Base-by-base conservation (phyloP, 2,888 invertebrate species). In the Tenodera sinensis region DNA sequence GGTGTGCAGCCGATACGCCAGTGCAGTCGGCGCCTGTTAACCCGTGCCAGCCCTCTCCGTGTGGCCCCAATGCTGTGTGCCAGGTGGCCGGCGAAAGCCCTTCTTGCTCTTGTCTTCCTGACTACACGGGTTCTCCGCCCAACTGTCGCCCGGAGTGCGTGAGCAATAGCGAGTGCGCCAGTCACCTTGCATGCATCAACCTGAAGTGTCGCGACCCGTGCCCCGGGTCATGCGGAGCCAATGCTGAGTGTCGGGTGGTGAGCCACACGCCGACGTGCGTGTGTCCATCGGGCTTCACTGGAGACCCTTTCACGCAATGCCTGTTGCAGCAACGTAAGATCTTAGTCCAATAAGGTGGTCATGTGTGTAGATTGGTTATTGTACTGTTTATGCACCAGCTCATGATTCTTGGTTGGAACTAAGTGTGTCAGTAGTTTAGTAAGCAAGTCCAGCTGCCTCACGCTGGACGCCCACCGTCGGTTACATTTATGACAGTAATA, bases 181-280 rank as follows among this genome's bases (percentile, higher is more conserved):
- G 93, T 28, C 93, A 93, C 91, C 93, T 92, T 90, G 95, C 95
- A 84, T 95, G 95, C 91, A 93, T 94, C 86, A 93, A 93, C 90
- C 94, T 94, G 90, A 94, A 94, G 91, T 95, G 95, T 91, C 92
- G 93, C 89, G 94, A 95, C 92, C 95, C 95, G 83, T 95, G 94
- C 90, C 94, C 94, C 28, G 94, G 94, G 89, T 93, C 94, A 47
- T 95, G 95, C 91, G 94, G 94, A 87, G 84, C 89, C 87, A 94
- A 94, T 91, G 94, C 95, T 7, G 92, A 95, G 95, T 98, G 98
- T 92, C 95, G 95, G 92, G 96, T 97, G 14, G 94, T 96, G n/a
- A 96, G 96, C 92, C 96, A 97, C 93, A 95, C 95, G 94, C 90
- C 96, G 96, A 94, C 95, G 82, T 96, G 96, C 92, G 94, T 94